These are phyloP conservation scores for Zhuqinia jingwanae DNA, from an alignment of 2,888 invertebrate species.

Conservation along the genomic window DNA sequence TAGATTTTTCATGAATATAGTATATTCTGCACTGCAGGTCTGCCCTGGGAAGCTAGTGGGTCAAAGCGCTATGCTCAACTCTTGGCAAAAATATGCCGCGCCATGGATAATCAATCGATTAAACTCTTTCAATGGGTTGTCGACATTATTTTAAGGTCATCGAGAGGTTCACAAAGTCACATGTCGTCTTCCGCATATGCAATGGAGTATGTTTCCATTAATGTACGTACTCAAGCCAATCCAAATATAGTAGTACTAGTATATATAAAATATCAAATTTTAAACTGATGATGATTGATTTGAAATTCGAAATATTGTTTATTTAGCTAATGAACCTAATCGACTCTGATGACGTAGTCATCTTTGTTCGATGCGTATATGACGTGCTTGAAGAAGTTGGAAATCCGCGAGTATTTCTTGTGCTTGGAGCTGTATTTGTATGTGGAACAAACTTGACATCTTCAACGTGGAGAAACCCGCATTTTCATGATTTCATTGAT, in stretches of 20 bases:
- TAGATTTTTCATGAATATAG: neutral
- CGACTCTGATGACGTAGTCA: constrained; percentile 41
- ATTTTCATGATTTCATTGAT: constrained; percentile 77
- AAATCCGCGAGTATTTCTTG: constrained; percentile 63
- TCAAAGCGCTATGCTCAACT: constrained; percentile 65
- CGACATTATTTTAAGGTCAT: constrained; percentile 67
- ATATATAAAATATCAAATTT: neutral
- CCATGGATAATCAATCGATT: constrained; percentile 63
- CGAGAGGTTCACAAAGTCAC: constrained; percentile 45
- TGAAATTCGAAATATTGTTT: constrained; percentile 27
- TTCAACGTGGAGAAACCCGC: constrained; percentile 51
- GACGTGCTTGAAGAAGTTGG: constrained; percentile 64
- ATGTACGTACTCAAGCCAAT: constrained; percentile 47
- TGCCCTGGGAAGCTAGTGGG: constrained; percentile 71
- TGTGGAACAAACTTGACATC: constrained; percentile 52
- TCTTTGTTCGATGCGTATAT: constrained; percentile 51
- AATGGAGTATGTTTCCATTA: constrained; percentile 68
- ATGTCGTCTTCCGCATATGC: constrained; percentile 62
- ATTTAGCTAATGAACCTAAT: constrained; percentile 70
- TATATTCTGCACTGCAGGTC: constrained; percentile 56
- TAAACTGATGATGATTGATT: neutral
- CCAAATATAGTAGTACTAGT: too few relatives aligned
- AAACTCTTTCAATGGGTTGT: constrained; percentile 75
- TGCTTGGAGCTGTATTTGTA: constrained; percentile 63
- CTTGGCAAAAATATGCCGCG: constrained; percentile 67